phyloP scores from a whole-genome alignment of 2,113 vertebrate species.

The Rhabdornis inornatus region DNA sequence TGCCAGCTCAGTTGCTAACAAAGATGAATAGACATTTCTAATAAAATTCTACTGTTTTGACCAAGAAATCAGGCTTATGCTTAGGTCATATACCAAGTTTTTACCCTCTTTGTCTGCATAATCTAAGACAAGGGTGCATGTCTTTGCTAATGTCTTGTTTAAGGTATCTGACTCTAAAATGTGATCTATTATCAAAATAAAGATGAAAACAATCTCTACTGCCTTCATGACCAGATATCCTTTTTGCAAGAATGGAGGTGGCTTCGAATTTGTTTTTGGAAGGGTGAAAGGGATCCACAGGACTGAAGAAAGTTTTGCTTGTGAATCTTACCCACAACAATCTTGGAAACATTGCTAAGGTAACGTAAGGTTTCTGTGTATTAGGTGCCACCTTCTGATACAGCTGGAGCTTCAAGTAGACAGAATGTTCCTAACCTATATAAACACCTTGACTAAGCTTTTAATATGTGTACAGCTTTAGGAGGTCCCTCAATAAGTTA shows the following conservation, averaged over 20 bases:
- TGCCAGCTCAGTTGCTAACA: neutral
- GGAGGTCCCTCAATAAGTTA: neutral
- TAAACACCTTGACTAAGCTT: neutral
- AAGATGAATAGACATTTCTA: neutral
- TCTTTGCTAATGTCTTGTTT: neutral
- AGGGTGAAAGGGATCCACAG: neutral
- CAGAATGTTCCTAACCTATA: neutral
- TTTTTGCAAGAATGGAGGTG: neutral
- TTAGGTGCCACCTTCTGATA: neutral
- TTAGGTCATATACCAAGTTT: neutral
- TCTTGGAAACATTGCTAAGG: neutral
- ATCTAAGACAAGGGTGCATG: neutral
- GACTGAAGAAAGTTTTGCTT: neutral
- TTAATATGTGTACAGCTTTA: neutral
- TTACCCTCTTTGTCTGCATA: neutral
- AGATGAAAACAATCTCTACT: neutral
- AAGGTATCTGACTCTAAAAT: neutral
- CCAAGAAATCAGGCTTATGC: neutral
- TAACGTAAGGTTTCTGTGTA: neutral
- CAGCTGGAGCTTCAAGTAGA: neutral
- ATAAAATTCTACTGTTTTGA: neutral
- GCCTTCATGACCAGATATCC: rapidly evolving
- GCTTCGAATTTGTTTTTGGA: neutral
- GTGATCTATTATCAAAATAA: neutral
- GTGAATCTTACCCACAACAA: neutral